Base-by-base conservation (phyloP, 2,888 invertebrate species). In the Papilio gigon region DNA sequence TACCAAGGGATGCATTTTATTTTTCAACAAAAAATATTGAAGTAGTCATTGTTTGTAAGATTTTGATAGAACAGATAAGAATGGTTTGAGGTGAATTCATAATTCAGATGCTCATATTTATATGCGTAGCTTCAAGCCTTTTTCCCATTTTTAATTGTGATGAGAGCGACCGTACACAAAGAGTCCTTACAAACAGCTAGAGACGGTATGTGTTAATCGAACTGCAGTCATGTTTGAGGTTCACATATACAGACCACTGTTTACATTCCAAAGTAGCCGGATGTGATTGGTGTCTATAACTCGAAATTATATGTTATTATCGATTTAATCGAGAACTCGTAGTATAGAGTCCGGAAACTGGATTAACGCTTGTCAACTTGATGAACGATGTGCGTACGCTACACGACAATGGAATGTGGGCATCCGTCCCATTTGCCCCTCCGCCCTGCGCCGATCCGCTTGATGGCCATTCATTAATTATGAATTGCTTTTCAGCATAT, bases 361-460 rank as follows among this genome's bases (percentile, higher is more conserved):
- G 89, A 91, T 90, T 90, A 91, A 90, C 90, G 90, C 87, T 90
- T 90, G 91, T 90, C 91, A 90, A 88, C 85, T 83, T 91, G 91
- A 91, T 89, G 86, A 85, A 91, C 88, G 90, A 90, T 82, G 90
- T 87, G 89, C 89, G 88, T 88, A 89, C 89, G 90, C 86, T 88
- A 89, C 88, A 86, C 86, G 85, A 88, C 89, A 88, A 89, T 89
- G 89, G 87, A 84, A 90, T 90, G 90, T 85, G 86, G 85, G 81
- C 84, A 84, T 87, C 84, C 87, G 82, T 84, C 82, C 87, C 85
- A 83, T 85, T 87, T 82, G 81, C 83, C 80, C 79, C 81, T 76
- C 27, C 25, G 76, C 76, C 74, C 78, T 73, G 80, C 67, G 82
- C 82, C 86, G 86, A 87, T 86, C 84, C 84, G 86, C 84, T 82